Conservation (phyloP, 2,888 invertebrate genomes). For the Zonitis immaculata region DNA sequence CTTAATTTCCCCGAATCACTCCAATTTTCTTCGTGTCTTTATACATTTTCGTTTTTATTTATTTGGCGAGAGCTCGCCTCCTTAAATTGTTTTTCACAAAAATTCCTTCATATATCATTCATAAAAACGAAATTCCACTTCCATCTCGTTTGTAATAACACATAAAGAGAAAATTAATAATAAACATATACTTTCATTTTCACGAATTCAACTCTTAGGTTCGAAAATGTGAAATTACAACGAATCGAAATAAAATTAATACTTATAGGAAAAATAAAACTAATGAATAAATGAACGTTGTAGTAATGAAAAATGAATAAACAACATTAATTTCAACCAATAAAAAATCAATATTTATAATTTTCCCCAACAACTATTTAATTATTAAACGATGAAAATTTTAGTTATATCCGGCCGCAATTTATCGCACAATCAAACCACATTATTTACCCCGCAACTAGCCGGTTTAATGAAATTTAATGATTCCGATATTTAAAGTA, state of each 20-base stretch:
- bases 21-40: slow-evolving; percentile 31
- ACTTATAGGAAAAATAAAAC: too few relatives aligned
- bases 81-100: slow-evolving; percentile 16
- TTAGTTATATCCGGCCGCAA: background rate
- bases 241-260: background rate
- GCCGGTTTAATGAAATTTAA: slow-evolving; percentile 15
- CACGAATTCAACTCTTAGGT: slow-evolving; percentile 2
- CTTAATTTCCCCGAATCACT: slow-evolving; percentile 30
- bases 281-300: too few relatives aligned
- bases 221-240: background rate
- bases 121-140: slow-evolving; percentile 12
- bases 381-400: slow-evolving; percentile 4
- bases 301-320: too few relatives aligned
- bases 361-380: slow-evolving; percentile 4
- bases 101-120: slow-evolving; percentile 17
- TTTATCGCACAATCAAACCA: slow-evolving; percentile 11
- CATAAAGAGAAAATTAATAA: slow-evolving; percentile 13
- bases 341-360: slow-evolving; percentile 11
- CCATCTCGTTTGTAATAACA: slow-evolving; percentile 6
- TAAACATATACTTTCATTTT: slow-evolving; percentile 8
- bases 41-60: slow-evolving; percentile 27
- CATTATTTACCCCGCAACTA: background rate
- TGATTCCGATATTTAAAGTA: slow-evolving; percentile 4
- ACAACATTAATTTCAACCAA: slow-evolving; percentile 9
- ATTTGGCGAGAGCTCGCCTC: slow-evolving; percentile 11